These are phyloP conservation scores for Ptychadena robeensis DNA, from an alignment of 2,797 vertebrate species.

Conservation along the genomic window DNA sequence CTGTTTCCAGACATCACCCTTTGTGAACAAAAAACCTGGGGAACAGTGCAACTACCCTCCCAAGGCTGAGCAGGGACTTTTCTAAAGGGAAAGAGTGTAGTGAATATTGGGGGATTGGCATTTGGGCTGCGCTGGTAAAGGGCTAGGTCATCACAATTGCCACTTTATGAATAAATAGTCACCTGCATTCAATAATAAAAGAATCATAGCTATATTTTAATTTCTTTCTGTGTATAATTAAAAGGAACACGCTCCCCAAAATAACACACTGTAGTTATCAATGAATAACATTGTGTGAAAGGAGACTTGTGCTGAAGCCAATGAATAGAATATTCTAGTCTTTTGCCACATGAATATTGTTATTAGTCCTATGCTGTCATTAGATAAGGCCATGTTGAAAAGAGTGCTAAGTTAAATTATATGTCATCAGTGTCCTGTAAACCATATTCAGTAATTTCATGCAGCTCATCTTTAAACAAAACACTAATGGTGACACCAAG, in stretches of 20 bases:
- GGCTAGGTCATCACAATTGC: too few species aligned
- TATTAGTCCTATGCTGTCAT: constrained; percentile 44
- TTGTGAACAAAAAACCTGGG: too few species aligned
- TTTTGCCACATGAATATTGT: constrained; percentile 12
- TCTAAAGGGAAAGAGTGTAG: too few species aligned
- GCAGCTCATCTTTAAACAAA: constrained; percentile 50
- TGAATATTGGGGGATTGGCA: too few species aligned
- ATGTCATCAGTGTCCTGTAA: constrained; percentile 40
- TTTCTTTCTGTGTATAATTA: not conserved
- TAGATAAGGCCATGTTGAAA: constrained; percentile 39
- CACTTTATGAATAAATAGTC: too few species aligned
- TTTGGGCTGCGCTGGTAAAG: too few species aligned
- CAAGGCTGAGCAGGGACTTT: too few species aligned
- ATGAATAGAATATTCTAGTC: constrained; percentile 1
- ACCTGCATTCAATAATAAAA: too few species aligned
- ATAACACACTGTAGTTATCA: not conserved
- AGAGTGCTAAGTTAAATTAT: constrained; percentile 48
- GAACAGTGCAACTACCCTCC: too few species aligned
- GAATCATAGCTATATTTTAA: too few species aligned
- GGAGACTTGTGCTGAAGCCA: not conserved
- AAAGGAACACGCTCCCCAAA: not conserved
- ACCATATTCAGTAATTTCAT: constrained; percentile 35
- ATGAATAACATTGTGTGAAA: not conserved
- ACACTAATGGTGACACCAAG: constrained; percentile 21
- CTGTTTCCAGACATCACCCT: too few species aligned